A percentile compares a stretch with the other conserved stretches of the same genome.
Evolutionary conservation across 2,113 vertebrate species (phyloP).

Genomic region (Eptesicus fuscus): DNA sequence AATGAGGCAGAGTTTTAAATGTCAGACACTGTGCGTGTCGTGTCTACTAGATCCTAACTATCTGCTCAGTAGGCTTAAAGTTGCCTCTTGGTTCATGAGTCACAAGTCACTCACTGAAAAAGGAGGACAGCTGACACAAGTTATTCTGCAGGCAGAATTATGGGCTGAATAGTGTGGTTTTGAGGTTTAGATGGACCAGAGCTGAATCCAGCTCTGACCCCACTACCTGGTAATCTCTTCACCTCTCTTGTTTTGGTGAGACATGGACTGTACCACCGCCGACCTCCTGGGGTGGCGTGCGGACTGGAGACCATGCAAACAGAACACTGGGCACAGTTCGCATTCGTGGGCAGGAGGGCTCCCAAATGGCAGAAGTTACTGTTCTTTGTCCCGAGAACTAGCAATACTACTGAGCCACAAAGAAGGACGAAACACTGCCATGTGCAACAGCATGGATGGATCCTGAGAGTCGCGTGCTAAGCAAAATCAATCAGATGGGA

Average conservation of each 20-base stretch:
- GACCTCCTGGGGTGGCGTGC: neutral
- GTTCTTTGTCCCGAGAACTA: neutral
- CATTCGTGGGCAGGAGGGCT: neutral
- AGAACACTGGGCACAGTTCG: neutral
- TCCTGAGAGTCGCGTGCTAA: neutral
- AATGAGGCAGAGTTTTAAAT: neutral
- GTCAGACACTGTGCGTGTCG: neutral
- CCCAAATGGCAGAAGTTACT: neutral
- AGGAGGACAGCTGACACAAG: neutral
- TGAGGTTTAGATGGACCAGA: neutral
- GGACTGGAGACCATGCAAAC: neutral
- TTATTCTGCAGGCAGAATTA: neutral
- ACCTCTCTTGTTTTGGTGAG: neutral
- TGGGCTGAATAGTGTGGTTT: neutral
- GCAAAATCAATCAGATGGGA: no score
- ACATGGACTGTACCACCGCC: rapidly evolving
- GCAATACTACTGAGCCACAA: neutral
- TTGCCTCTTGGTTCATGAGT: neutral
- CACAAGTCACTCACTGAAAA: neutral
- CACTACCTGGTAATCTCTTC: neutral
- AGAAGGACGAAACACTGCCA: neutral
- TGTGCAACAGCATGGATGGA: neutral
- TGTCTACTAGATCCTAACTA: neutral
- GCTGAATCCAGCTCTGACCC: neutral
- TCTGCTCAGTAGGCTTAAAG: neutral